Evolutionary conservation across 1,140 invertebrate genomes (phyloP).

Genomic region (Micrasema minimum): DNA sequence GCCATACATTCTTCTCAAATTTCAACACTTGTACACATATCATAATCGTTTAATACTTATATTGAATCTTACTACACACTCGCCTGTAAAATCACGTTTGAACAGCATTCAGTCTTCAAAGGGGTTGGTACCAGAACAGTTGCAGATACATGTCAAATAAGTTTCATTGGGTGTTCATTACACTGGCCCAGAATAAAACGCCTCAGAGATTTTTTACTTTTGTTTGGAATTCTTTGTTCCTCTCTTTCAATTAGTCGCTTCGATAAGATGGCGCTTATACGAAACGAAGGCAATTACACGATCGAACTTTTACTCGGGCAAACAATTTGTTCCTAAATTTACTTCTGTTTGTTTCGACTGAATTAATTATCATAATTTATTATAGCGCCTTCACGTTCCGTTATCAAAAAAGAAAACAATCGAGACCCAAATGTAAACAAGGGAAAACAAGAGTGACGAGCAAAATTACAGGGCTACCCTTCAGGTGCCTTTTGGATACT

Average conservation of each 20-base stretch:
- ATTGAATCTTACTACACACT: no score
- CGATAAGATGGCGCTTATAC: background rate
- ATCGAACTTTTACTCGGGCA: background rate
- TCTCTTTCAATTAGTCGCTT: background rate
- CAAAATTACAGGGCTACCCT: slow-evolving; percentile 27
- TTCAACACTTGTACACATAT: no score
- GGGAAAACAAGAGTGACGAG: slow-evolving; percentile 1
- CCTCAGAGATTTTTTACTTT: background rate
- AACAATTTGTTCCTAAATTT: no score
- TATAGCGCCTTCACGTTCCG: no score
- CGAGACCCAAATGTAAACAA: slow-evolving; percentile 17
- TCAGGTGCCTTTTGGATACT: slow-evolving; percentile 7
- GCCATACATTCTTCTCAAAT: no score
- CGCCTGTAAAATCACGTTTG: no score
- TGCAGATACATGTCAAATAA: background rate
- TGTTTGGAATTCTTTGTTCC: background rate
- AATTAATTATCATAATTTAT: slow-evolving; percentile 31
- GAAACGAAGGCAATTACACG: slow-evolving; percentile 4
- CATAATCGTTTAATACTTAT: no score
- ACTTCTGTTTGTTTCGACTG: background rate
- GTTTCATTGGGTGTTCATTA: background rate
- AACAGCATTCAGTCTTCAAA: background rate
- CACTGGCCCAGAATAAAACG: no score
- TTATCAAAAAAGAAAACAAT: slow-evolving; percentile 20
- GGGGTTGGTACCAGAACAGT: background rate